Evolutionary conservation across 1,140 invertebrate species (phyloP).

Genomic region (Cyclargus thomasi): DNA sequence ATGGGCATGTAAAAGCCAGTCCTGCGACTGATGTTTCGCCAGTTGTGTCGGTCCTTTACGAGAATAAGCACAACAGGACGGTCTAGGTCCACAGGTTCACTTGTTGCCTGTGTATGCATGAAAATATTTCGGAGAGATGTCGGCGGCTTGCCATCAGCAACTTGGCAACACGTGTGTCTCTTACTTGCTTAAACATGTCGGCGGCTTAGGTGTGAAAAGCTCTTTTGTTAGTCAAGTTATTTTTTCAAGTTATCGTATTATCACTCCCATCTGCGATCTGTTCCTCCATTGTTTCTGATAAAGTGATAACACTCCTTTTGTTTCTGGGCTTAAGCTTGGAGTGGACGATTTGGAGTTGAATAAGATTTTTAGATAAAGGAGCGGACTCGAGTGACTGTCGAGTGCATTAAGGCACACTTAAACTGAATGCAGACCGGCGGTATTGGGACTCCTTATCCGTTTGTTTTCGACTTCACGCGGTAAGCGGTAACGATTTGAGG

Average conservation of each 20-base stretch:
- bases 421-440: neutral
- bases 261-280: neutral
- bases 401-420: neutral
- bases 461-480: neutral
- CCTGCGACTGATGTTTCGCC: too few species aligned
- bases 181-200: too few species aligned
- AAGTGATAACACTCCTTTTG: neutral
- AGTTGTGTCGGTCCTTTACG: too few species aligned
- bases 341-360: neutral
- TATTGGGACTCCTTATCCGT: neutral
- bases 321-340: neutral
- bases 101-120: too few species aligned
- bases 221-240: too few species aligned
- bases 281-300: neutral
- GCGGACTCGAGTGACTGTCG: neutral
- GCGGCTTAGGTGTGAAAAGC: too few species aligned
- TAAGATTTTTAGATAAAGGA: constrained; percentile 1
- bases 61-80: too few species aligned
- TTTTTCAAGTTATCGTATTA: neutral
- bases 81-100: too few species aligned
- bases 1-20: too few species aligned
- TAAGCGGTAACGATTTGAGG: neutral
- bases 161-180: too few species aligned
- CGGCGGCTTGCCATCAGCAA: too few species aligned
- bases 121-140: too few species aligned